A percentile compares a stretch with the other conserved stretches of the same genome.
Conservation (phyloP, 2,888 invertebrate species). For the Rapana venosa region DNA sequence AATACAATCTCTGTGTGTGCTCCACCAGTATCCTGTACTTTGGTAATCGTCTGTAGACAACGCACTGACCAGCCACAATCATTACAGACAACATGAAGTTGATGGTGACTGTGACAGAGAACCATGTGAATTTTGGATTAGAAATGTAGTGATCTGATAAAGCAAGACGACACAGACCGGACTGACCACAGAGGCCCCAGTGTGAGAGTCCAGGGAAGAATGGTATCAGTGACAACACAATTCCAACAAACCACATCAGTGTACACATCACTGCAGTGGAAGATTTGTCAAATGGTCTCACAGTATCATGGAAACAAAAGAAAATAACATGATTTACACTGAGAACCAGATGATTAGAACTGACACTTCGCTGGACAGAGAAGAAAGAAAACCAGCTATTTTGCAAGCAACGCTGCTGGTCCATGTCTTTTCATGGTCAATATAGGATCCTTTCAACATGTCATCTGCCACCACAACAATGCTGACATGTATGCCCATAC, state of each 20-base stretch:
- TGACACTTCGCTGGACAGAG: slow-evolving; percentile 6
- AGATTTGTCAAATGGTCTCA: neutral
- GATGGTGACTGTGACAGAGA: neutral
- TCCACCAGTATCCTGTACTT: neutral
- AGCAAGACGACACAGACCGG: neutral
- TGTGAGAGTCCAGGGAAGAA: neutral
- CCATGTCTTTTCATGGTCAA: neutral
- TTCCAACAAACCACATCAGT: neutral
- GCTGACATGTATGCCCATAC: neutral
- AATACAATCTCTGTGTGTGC: neutral
- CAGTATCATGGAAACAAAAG: neutral
- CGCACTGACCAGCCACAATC: neutral
- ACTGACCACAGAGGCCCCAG: neutral
- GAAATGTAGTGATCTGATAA: neutral
- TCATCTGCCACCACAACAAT: neutral
- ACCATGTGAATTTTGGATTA: neutral
- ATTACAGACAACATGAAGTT: neutral
- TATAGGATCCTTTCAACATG: neutral
- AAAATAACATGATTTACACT: neutral
- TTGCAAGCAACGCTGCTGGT: neutral
- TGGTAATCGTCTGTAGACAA: neutral
- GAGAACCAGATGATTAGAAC: neutral
- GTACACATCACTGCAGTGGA: neutral
- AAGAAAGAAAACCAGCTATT: neutral
- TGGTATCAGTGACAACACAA: neutral